Evolutionary conservation across 2,888 invertebrate genomes (phyloP), one percentile per base, ranked within the genome.

Genomic region (Gandaritis pyraliata): DNA sequence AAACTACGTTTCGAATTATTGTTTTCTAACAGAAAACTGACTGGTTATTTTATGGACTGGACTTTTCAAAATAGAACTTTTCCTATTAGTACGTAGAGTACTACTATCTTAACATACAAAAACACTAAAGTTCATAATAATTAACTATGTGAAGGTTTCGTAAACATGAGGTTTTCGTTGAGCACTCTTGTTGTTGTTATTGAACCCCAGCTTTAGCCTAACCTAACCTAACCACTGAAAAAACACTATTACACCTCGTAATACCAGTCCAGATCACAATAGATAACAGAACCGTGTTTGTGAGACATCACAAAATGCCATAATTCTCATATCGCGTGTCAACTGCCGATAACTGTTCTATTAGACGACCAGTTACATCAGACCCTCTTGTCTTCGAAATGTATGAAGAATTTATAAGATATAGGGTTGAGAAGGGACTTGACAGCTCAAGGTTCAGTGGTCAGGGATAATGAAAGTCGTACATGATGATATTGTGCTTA

Each of bases 261-360:
- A 76, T 68, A 43, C 66, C 69, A 70, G 65, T 58, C 69, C 73
- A 77, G 76, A 78, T 71, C 72, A 78, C 75, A 77, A 77, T 76
- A 77, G 74, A 73, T 75, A 66, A 69, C 64, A 62, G 60, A 76
- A 75, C 77, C 80, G 81, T 76, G 77, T 81, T 81, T 68, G 80
- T 73, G 75, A 76, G 76, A 81, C 74, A 78, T 77, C 72, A 73
- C 76, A 76, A 77, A 72, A 75, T 75, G 68, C 82, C 84, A 83
- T 90, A 89, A 90, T 89, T 87, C 86, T 82, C 80, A 66, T 72
- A 83, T 90, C 73, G 90, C 90, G 86, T 90, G 90, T 77, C 81
- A 80, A 80, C 76, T 49, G 63, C 74, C 79, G 76, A 83, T 86
- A 83, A 59, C 46, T 30, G n/a, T 16, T 38, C 43, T 49, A 50